Base-by-base conservation (phyloP, 2,797 vertebrate genomes). In the Sphenodon punctatus region DNA sequence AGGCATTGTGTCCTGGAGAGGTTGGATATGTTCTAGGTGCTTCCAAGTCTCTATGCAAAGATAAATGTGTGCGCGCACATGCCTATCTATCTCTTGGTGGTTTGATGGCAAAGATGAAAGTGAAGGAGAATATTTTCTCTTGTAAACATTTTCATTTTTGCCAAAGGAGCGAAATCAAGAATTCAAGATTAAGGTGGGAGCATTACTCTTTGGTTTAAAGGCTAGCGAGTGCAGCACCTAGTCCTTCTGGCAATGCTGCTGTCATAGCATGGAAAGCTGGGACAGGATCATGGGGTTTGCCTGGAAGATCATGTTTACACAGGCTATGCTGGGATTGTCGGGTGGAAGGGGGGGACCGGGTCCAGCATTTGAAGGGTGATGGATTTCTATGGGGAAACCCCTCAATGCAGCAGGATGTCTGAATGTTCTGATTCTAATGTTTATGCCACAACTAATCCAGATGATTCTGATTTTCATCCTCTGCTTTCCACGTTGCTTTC, bases 401-500 rank as follows among this genome's bases (percentile, higher is more conserved):
- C 53, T 42, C 48, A 8, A 32, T n/a, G n/a, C n/a, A 75, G 51
- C 55, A 1, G 4, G 43, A 22, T 46, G 42, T 61, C 74, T 39
- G 12, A 5, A 12, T 32, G 39, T 30, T 78, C 32, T 36, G 45
- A 9, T 63, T 82, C 73, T 84, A 12, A 58, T 15, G 25, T 59
- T 74, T 51, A 8, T 1, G 3, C 13, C 75, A 68, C 25, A 59
- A 8, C 81, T 64, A 73, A 73, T 13, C 15, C 66, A 84, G 76
- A 38, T 34, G 41, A 64, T 63, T 82, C 87, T 82, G 60, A 45
- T 75, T 71, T 80, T 69, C 75, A 56, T 75, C 75, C 88, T 81
- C 71, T 53, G 86, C 89, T 90, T 88, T 92, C 80, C 81, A 61
- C 86, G 84, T 84, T 76, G 87, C 91, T 88, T 87, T 90, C 80